Percentiles rank a stretch among this genome's conserved stretches.
Conservation (phyloP, 2,888 invertebrate species). For the Malacosoma neustria region DNA sequence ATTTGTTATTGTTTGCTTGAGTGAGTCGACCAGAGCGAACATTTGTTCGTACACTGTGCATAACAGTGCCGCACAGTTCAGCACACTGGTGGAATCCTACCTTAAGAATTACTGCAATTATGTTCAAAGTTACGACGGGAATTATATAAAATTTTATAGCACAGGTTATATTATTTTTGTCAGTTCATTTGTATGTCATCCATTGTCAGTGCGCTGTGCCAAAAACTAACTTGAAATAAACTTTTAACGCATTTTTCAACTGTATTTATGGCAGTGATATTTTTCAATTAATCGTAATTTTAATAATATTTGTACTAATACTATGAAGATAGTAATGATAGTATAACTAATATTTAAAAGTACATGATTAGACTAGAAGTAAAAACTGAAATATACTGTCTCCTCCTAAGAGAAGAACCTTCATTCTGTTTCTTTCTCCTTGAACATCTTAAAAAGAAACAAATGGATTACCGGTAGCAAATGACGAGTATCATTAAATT, state of each 20-base stretch:
- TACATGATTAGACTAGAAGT: background rate
- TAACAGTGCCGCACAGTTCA: no score
- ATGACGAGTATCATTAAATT: no score
- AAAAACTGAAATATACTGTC: background rate
- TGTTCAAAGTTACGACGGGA: background rate
- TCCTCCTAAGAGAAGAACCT: background rate
- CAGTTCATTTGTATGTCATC: conserved; percentile 1
- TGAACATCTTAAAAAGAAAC: no score
- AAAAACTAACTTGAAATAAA: background rate
- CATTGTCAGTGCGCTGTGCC: background rate
- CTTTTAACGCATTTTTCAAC: background rate
- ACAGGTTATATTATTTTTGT: background rate
- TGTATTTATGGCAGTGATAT: background rate
- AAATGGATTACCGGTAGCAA: no score
- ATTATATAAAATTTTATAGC: background rate
- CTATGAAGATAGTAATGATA: background rate
- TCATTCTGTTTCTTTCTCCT: no score
- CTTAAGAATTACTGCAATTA: background rate
- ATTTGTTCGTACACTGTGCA: no score
- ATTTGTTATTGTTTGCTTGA: background rate
- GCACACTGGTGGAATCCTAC: no score
- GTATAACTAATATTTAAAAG: background rate
- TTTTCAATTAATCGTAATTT: no score
- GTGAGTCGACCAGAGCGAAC: no score
- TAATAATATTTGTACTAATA: background rate